Evolutionary conservation across 2,888 invertebrate species (phyloP).

Genomic region (Hydraecia micacea): DNA sequence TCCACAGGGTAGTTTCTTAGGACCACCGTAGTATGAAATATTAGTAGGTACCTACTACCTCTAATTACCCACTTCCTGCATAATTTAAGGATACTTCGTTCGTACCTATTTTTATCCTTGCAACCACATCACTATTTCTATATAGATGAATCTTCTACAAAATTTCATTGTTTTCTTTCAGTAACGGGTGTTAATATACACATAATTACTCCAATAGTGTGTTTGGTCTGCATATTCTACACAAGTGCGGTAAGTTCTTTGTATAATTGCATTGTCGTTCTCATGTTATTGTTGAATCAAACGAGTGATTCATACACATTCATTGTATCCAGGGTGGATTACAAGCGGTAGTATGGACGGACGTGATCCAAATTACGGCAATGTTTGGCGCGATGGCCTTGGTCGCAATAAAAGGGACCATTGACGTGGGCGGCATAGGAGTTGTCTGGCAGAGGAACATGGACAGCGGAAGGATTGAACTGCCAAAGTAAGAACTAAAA

Average conservation of each 20-base stretch:
- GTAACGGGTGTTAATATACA: conserved; percentile 96
- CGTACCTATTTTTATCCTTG: neutral
- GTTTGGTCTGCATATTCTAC: conserved; percentile 96
- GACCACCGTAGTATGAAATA: neutral
- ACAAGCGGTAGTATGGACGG: conserved; percentile 96
- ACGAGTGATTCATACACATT: conserved; percentile 30
- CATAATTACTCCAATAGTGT: conserved; percentile 95
- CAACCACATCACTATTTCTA: neutral
- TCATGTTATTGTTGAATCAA: neutral
- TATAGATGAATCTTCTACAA: neutral
- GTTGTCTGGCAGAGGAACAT: conserved; percentile 92
- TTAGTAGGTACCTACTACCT: neutral
- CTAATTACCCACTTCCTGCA: neutral
- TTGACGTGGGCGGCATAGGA: conserved; percentile 92
- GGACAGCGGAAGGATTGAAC: conserved; percentile 92
- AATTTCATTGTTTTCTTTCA: conserved; percentile 78
- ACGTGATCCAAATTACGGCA: conserved; percentile 94
- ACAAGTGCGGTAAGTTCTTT: conserved; percentile 93
- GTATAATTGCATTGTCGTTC: neutral
- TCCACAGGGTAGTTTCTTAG: conserved; percentile 11
- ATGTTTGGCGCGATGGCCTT: conserved; percentile 94
- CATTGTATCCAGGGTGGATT: conserved; percentile 91
- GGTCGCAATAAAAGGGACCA: conserved; percentile 93
- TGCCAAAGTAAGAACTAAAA: conserved; percentile 90
- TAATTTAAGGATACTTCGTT: neutral